phyloP scores from a whole-genome alignment of 2,797 vertebrate species.

The Triplophysa bombifrons region DNA sequence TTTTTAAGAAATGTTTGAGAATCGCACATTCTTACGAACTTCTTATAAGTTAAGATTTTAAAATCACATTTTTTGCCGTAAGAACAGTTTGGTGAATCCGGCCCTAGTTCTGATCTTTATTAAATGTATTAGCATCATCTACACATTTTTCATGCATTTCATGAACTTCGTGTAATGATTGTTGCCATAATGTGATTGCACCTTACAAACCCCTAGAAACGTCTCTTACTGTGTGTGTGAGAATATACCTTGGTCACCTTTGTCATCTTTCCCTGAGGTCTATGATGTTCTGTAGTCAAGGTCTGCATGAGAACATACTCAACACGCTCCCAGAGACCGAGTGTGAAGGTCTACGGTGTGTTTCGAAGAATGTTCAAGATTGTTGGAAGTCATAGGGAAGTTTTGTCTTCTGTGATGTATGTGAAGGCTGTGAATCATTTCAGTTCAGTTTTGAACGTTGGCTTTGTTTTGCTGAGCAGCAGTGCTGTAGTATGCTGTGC shows the following conservation, averaged over 20 bases:
- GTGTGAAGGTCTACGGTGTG: not conserved
- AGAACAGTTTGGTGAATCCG: too few relatives aligned
- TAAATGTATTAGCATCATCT: too few relatives aligned
- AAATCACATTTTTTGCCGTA: too few relatives aligned
- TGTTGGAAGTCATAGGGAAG: slow-evolving; percentile 1
- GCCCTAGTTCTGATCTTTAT: too few relatives aligned
- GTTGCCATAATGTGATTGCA: not conserved
- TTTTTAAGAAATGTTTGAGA: too few relatives aligned
- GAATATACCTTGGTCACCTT: not conserved
- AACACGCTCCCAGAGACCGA: not conserved
- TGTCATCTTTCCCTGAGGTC: slow-evolving; percentile 1
- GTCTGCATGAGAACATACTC: slow-evolving; percentile 37
- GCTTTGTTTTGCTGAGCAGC: not conserved
- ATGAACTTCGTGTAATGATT: not conserved
- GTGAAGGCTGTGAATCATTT: not conserved
- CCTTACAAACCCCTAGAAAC: not conserved
- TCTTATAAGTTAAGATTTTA: too few relatives aligned
- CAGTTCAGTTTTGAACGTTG: too few relatives aligned
- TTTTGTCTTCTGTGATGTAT: slow-evolving; percentile 21
- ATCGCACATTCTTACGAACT: too few relatives aligned
- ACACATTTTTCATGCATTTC: too few relatives aligned
- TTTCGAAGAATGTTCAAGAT: slow-evolving; percentile 27
- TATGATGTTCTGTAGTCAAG: slow-evolving; percentile 47
- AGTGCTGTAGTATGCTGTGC: not conserved
- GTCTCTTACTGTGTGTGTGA: not conserved